Conservation (phyloP, 2,113 vertebrate species). For the Macquaria australasica region DNA sequence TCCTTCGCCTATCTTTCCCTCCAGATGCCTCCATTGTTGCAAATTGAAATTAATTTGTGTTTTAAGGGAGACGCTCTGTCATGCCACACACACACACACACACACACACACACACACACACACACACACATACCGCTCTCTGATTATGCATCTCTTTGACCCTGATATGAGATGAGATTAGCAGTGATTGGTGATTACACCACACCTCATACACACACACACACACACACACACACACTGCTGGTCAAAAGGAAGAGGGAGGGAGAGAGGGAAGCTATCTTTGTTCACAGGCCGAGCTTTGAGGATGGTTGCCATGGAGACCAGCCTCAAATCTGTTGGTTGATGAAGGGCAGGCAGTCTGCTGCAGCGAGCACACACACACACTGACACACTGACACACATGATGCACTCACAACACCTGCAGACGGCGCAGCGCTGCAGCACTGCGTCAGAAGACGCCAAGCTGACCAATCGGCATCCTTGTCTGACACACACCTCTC, state of each 20-base stretch:
- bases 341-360: constrained; percentile 67
- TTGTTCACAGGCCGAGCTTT: constrained; percentile 75
- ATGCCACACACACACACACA: neutral
- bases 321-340: constrained; percentile 61
- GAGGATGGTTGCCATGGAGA: constrained; percentile 81
- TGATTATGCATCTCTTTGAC: constrained; percentile 7
- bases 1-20: constrained; percentile 32
- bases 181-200: constrained; percentile 15
- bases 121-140: neutral
- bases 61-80: neutral
- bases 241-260: constrained; percentile 7
- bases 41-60: neutral
- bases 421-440: constrained; percentile 67
- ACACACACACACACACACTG: constrained; percentile 15
- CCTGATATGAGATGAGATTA: constrained; percentile 15
- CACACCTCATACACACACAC: constrained; percentile 8
- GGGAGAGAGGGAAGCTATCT: constrained; percentile 61
- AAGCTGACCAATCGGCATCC: constrained; percentile 52
- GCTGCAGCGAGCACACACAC: constrained; percentile 39
- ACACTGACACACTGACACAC: constrained; percentile 73
- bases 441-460: constrained; percentile 69
- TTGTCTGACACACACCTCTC: constrained; percentile 65
- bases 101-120: neutral
- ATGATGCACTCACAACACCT: constrained; percentile 55
- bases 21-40: constrained; percentile 56